Percentiles rank a stretch among this genome's conserved stretches.
Evolutionary conservation across 2,113 vertebrate species (phyloP).

Genomic region (Desmodus rotundus): DNA sequence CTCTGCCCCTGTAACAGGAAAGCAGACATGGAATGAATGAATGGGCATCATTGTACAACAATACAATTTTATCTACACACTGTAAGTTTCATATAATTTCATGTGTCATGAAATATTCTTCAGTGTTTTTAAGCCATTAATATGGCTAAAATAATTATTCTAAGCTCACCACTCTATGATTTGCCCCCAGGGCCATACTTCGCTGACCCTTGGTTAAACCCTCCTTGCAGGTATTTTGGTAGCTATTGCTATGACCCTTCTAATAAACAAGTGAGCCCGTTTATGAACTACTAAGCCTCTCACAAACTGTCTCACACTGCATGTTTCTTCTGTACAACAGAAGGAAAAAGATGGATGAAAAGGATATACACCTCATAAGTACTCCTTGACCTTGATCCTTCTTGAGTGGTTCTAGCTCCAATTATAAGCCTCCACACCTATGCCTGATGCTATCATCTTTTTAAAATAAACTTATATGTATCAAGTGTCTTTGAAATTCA

Average conservation of each 20-base stretch:
- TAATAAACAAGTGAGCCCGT: neutral
- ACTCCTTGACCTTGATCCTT: neutral
- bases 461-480: neutral
- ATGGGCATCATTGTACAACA: neutral
- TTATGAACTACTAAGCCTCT: neutral
- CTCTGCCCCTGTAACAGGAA: fast-evolving
- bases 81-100: neutral
- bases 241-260: neutral
- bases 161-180: neutral
- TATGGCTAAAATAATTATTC: neutral
- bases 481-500: neutral
- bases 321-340: neutral
- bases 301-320: neutral
- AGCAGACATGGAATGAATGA: neutral
- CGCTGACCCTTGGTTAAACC: neutral
- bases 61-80: neutral
- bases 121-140: neutral
- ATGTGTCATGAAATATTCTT: neutral
- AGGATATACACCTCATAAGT: neutral
- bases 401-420: neutral
- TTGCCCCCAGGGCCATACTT: too few relatives aligned
- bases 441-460: neutral
- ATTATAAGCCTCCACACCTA: neutral
- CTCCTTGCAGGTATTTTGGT: neutral
- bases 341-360: neutral